Evolutionary conservation across 2,888 invertebrate genomes (phyloP).

Genomic region (Drosophila hamatofila): DNA sequence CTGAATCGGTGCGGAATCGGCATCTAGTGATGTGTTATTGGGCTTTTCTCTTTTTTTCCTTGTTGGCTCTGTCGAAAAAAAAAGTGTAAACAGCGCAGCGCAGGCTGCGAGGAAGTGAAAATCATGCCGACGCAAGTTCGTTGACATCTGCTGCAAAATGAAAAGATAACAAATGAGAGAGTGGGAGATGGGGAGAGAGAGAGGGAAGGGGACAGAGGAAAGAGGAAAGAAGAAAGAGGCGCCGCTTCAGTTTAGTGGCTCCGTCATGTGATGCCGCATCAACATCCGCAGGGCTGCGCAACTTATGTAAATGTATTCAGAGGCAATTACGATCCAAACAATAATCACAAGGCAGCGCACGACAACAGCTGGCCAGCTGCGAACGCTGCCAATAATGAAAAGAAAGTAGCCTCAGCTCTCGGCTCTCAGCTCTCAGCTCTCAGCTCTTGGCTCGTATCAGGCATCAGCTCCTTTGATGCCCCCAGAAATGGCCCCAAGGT

Average conservation of each 20-base stretch:
- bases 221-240: too few relatives aligned
- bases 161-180: slow-evolving; percentile 53
- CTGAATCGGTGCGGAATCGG: slow-evolving; percentile 21
- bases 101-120: slow-evolving; percentile 32
- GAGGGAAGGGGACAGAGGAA: neutral
- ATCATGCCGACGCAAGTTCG: slow-evolving; percentile 39
- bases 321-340: slow-evolving; percentile 51
- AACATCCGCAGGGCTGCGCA: slow-evolving; percentile 16
- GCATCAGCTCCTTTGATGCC: slow-evolving; percentile 17
- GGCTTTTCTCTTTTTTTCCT: neutral
- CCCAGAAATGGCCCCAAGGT: slow-evolving; percentile 14
- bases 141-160: slow-evolving; percentile 53
- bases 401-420: slow-evolving; percentile 27
- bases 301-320: slow-evolving; percentile 60
- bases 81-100: slow-evolving; percentile 43
- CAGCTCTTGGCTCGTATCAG: neutral
- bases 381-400: slow-evolving; percentile 42
- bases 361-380: slow-evolving; percentile 17
- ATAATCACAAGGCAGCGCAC: slow-evolving; percentile 45
- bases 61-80: slow-evolving; percentile 2
- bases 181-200: neutral
- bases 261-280: neutral
- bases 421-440: neutral
- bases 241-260: slow-evolving; percentile 1
- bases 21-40: slow-evolving; percentile 1